phyloP scores from a whole-genome alignment of 2,113 vertebrate genomes.

The Xiphophorus maculatus region DNA sequence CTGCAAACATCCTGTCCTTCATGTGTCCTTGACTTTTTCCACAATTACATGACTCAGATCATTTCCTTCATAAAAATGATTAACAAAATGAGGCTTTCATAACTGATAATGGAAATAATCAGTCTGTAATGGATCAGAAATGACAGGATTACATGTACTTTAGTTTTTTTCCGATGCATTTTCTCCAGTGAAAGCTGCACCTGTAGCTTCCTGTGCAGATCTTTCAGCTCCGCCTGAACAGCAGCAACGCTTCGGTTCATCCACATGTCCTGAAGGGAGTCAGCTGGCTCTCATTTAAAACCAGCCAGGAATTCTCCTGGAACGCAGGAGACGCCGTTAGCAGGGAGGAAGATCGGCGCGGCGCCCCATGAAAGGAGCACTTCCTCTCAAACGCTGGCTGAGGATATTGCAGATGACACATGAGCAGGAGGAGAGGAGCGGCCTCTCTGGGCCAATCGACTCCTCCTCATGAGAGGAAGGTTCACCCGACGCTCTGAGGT shows the following conservation, averaged over 20 bases:
- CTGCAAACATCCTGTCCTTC: too few relatives aligned
- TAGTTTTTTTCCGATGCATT: too few relatives aligned
- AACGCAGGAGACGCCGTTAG: constrained; percentile 39
- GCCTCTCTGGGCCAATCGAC: constrained; percentile 67
- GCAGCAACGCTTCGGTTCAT: constrained; percentile 27
- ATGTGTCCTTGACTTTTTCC: too few relatives aligned
- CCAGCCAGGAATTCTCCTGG: constrained; percentile 57
- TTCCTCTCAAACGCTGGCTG: constrained; percentile 62
- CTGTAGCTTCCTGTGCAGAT: not conserved
- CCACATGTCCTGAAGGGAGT: constrained; percentile 43
- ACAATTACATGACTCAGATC: too few relatives aligned
- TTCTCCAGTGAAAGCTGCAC: too few relatives aligned
- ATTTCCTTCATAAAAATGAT: too few relatives aligned
- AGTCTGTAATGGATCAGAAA: too few relatives aligned
- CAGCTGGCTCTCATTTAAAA: constrained; percentile 66
- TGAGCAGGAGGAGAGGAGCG: constrained; percentile 67
- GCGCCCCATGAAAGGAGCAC: constrained; percentile 66
- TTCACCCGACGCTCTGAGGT: constrained; percentile 60
- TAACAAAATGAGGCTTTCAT: too few relatives aligned
- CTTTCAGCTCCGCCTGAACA: constrained; percentile 19
- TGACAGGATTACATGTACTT: too few relatives aligned
- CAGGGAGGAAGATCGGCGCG: constrained; percentile 57
- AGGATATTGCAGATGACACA: constrained; percentile 78
- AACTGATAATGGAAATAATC: too few relatives aligned
- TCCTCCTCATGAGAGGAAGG: constrained; percentile 60